Evolutionary conservation across 2,113 vertebrate genomes (phyloP).

Genomic region (Pteronura brasiliensis): DNA sequence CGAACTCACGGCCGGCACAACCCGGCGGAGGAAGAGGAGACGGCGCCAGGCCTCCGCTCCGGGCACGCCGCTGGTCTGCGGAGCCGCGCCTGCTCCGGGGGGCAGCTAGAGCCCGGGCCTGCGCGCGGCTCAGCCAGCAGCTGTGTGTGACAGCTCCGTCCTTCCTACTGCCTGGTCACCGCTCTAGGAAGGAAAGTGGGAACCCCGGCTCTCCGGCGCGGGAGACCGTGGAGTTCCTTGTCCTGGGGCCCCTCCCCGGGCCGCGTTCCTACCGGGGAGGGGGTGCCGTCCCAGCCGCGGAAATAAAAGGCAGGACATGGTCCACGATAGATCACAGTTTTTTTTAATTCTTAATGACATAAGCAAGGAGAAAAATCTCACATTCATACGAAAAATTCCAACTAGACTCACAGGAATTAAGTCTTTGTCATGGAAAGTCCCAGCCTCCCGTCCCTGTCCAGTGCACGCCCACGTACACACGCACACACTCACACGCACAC

Average conservation of each 20-base stretch:
- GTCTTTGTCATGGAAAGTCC: conserved; percentile 50
- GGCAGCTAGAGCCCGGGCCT: neutral
- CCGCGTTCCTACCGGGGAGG: neutral
- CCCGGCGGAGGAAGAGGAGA: conserved; percentile 63
- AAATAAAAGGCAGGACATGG: conserved; percentile 46
- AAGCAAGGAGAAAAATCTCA: conserved; percentile 78
- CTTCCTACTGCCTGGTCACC: no score
- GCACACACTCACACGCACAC: neutral
- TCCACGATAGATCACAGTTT: conserved; percentile 64
- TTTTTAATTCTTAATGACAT: conserved; percentile 81
- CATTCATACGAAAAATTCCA: conserved; percentile 81
- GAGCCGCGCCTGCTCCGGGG: neutral
- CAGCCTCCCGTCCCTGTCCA: conserved; percentile 30
- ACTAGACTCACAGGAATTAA: conserved; percentile 78
- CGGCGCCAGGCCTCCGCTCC: fast-evolving
- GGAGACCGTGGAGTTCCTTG: neutral
- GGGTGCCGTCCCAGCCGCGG: neutral
- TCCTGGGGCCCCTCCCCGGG: neutral
- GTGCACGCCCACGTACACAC: neutral
- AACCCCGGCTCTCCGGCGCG: neutral
- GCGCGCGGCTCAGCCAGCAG: no score
- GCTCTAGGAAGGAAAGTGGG: neutral
- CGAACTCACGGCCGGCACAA: neutral
- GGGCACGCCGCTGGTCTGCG: fast-evolving
- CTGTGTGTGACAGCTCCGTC: neutral